Evolutionary conservation across 2,113 vertebrate species (phyloP), one percentile per base, ranked within the genome.

Genomic region (Carassius auratus): DNA sequence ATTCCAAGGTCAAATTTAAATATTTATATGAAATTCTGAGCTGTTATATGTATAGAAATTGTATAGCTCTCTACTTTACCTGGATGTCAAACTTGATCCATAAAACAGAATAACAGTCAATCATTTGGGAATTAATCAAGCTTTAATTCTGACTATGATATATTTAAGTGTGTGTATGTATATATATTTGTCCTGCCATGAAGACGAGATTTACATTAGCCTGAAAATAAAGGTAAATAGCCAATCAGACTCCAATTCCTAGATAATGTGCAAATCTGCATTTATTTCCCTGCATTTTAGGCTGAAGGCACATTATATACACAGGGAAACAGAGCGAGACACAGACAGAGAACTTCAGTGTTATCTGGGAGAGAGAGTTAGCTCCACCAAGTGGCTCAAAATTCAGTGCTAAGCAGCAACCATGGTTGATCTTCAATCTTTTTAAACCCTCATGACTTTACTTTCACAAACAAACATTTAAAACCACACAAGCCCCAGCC

Each of bases 351-450:
- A 78, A 62, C 19, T 69, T 69, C 61, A 66, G 33, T 38, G 23
- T 48, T 82, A 33, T 81, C 33, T 57, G 79, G 83, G 88, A 89
- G 88, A 89, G 88, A 85, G 69, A 76, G 75, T 85, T 84, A 87
- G 88, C 88, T 85, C 88, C 88, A 87, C 88, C 88, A 89, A 89
- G 88, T 89, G 88, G 88, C 84, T 7, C 36, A 68, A 66, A 68
- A 68, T 68, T 50, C 48, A 61, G 8, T 80, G 59, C 74, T 61
- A 62, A 26, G 64, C 23, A 62, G 42, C 84, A 64, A 55, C 36
- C 57, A 33, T 36, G 13, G 66, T 64, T 83, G 66, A 55, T 73
- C 62, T 15, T 15, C 45, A 17, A n/a, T 81, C 59, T 23, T 61
- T 74, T 87, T 57, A 81, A 36, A 66, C 66, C 50, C 3, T 52